phyloP scores from a whole-genome alignment of 2,113 vertebrate species.

The Halcyon malimbica region DNA sequence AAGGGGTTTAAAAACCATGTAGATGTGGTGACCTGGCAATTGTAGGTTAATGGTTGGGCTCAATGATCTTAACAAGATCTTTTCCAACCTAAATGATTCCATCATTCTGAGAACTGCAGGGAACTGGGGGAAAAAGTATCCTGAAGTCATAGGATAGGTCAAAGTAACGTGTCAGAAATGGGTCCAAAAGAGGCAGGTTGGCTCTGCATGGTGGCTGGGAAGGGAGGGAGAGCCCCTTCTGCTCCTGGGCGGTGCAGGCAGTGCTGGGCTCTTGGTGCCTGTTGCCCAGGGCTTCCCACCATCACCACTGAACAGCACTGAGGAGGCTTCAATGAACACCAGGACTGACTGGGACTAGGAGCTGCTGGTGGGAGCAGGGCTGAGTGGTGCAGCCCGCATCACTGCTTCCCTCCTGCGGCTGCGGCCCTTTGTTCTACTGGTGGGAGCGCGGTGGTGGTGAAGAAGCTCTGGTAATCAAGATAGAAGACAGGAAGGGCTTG shows the following conservation, averaged over 20 bases:
- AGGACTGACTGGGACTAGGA: rapidly evolving
- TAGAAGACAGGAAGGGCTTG: neutral
- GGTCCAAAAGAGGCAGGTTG: neutral
- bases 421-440: neutral
- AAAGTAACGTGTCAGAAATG: neutral
- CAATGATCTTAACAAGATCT: neutral
- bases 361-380: neutral
- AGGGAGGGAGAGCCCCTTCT: neutral
- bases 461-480: neutral
- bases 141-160: rapidly evolving
- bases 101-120: neutral
- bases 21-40: neutral
- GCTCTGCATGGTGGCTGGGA: neutral
- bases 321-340: neutral
- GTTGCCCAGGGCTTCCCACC: neutral
- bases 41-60: neutral
- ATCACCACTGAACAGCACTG: neutral
- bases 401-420: neutral
- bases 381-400: neutral
- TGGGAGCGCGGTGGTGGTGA: neutral
- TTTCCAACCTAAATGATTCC: neutral
- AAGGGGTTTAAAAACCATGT: neutral
- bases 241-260: rapidly evolving
- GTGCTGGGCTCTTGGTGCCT: neutral
- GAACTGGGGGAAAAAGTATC: neutral